Evolutionary conservation across 2,113 vertebrate species (phyloP).

Genomic region (Melanocharis versteri): DNA sequence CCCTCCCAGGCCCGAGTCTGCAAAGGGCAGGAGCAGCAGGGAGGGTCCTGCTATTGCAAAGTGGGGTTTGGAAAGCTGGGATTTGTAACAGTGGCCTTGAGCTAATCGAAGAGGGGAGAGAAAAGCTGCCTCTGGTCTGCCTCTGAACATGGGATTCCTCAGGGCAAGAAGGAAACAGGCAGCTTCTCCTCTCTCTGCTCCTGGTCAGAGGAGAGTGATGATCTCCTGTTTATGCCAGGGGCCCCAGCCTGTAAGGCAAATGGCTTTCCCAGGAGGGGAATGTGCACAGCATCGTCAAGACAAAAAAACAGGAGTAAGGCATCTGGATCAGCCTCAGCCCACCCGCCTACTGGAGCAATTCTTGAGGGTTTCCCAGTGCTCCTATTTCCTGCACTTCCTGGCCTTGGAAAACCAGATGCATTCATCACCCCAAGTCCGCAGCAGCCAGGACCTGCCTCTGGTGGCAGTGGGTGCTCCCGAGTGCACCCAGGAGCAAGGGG

Average conservation of each 20-base stretch:
- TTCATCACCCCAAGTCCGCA: not conserved
- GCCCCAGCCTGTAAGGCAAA: not conserved
- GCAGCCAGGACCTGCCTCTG: not conserved
- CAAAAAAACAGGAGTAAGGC: not conserved
- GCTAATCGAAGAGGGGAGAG: not conserved
- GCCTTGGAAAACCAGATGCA: not conserved
- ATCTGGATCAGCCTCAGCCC: not conserved
- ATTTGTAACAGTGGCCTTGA: not conserved
- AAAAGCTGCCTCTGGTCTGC: not conserved
- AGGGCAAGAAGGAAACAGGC: not conserved
- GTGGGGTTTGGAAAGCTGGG: not conserved
- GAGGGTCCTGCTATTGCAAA: not conserved
- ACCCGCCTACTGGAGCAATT: not conserved
- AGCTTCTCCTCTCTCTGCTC: not conserved
- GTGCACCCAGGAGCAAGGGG: not conserved
- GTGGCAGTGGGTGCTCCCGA: not conserved
- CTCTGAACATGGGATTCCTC: not conserved
- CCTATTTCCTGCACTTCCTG: not conserved
- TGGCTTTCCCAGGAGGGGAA: not conserved
- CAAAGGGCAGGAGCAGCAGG: not conserved
- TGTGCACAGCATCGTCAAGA: not conserved
- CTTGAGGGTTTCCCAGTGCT: not conserved
- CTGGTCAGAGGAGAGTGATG: not conserved
- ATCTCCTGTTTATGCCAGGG: not conserved
- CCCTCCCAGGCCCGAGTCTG: not conserved